Evolutionary conservation across 64 coral and sea anemone genomes (phyloP).

Genomic region (Cladopsammia gracilis): DNA sequence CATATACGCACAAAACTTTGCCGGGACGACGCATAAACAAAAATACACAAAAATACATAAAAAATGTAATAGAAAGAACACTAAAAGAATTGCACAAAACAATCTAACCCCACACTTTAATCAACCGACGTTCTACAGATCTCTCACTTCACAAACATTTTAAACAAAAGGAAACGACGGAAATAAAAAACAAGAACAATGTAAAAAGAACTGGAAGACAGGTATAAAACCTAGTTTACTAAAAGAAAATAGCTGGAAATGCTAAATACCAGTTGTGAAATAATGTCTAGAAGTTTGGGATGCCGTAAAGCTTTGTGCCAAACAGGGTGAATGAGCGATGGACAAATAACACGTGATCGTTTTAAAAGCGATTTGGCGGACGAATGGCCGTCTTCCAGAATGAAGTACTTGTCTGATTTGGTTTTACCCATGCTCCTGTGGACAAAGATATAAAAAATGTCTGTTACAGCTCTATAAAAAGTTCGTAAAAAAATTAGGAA

Average conservation of each 20-base stretch:
- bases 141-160: no score
- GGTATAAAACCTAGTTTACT: constrained; percentile 2
- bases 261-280: constrained; percentile 27
- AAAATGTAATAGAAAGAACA: no score
- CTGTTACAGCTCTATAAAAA: not conserved
- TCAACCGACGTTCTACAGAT: no score
- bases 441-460: not conserved
- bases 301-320: constrained; percentile 26
- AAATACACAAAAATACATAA: no score
- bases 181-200: not conserved
- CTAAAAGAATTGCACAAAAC: no score
- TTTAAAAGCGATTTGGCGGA: not conserved
- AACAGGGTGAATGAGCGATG: constrained; percentile 9
- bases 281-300: constrained; percentile 8
- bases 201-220: not conserved
- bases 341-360: constrained; percentile 14
- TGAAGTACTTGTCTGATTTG: constrained; percentile 30
- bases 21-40: no score
- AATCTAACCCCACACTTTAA: no score
- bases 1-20: no score
- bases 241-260: not conserved
- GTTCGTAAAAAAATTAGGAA: not conserved
- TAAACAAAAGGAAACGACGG: no score
- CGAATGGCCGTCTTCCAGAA: not conserved
- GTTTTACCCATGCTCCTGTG: constrained; percentile 12